These are phyloP conservation scores for Trematomus bernacchii DNA, from an alignment of 2,797 vertebrate species.

Conservation along the genomic window DNA sequence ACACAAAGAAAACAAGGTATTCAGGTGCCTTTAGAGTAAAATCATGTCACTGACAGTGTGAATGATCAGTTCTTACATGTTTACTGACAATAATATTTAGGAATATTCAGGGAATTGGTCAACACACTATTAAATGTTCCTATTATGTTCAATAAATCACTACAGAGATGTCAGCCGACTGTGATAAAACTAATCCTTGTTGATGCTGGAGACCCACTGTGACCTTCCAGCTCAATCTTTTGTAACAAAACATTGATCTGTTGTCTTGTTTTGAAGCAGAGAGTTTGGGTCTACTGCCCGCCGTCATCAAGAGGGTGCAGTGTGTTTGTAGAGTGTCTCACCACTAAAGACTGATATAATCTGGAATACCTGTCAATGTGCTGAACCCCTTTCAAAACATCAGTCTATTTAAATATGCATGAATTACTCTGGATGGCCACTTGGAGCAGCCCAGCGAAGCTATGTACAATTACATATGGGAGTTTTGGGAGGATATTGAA, in stretches of 20 bases:
- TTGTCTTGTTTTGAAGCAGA: not conserved
- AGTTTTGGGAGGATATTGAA: not conserved
- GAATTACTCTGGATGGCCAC: not conserved
- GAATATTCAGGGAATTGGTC: not conserved
- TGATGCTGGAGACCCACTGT: not conserved
- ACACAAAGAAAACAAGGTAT: not conserved
- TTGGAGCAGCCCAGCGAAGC: not conserved
- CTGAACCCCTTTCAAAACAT: not conserved
- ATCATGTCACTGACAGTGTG: not conserved
- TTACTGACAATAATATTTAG: not conserved
- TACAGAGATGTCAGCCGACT: not conserved
- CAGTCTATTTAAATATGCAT: not conserved
- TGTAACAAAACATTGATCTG: not conserved
- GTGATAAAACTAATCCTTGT: not conserved
- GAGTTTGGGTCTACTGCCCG: constrained; percentile 1
- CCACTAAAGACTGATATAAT: not conserved
- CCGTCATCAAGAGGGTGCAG: not conserved
- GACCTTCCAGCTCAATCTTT: not conserved
- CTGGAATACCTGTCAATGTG: not conserved
- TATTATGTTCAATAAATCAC: not conserved
- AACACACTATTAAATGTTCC: not conserved
- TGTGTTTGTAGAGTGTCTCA: not conserved
- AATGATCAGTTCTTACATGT: not conserved
- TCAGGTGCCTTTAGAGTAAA: not conserved
- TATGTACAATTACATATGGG: not conserved